Conservation (phyloP, 2,113 vertebrate species). For the Climacteris rufus region DNA sequence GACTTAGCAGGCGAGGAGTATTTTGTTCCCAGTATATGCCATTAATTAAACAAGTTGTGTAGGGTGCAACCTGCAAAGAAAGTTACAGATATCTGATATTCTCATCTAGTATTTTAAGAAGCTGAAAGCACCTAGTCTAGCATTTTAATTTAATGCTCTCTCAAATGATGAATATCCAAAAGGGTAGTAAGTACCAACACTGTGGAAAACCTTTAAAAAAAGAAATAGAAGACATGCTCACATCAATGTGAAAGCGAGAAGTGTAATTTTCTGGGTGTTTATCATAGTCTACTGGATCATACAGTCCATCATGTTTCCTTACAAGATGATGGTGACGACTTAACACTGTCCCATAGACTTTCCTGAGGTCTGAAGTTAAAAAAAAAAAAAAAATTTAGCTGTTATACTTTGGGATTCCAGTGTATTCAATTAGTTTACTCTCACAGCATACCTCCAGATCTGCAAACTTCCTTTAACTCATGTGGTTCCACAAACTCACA, state of each 20-base stretch:
- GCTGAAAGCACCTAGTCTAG: background rate
- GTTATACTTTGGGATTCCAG: background rate
- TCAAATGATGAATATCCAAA: background rate
- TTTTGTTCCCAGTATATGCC: constrained; percentile 97
- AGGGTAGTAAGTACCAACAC: background rate
- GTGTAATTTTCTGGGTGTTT: constrained; percentile 89
- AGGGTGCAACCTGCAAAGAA: constrained; percentile 87
- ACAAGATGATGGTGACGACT: constrained; percentile 95
- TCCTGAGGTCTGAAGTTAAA: constrained; percentile 81
- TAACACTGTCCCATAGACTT: constrained; percentile 93
- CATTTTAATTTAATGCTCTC: background rate
- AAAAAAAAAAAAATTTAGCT: background rate
- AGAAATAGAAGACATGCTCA: constrained; percentile 71
- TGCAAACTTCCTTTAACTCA: constrained; percentile 88
- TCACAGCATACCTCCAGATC: constrained; percentile 80
- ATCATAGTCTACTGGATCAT: constrained; percentile 91
- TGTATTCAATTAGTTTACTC: background rate
- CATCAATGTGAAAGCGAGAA: constrained; percentile 88
- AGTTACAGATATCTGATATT: background rate
- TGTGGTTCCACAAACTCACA: constrained; percentile 95
- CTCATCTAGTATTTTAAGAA: background rate
- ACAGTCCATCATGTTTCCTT: constrained; percentile 87
- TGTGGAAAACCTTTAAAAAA: background rate
- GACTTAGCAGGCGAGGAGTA: constrained; percentile 85
- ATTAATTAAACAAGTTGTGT: constrained; percentile 94